These are phyloP conservation scores for Oreonectes daqikongensis DNA, from an alignment of 2,797 vertebrate genomes.

Conservation along the genomic window DNA sequence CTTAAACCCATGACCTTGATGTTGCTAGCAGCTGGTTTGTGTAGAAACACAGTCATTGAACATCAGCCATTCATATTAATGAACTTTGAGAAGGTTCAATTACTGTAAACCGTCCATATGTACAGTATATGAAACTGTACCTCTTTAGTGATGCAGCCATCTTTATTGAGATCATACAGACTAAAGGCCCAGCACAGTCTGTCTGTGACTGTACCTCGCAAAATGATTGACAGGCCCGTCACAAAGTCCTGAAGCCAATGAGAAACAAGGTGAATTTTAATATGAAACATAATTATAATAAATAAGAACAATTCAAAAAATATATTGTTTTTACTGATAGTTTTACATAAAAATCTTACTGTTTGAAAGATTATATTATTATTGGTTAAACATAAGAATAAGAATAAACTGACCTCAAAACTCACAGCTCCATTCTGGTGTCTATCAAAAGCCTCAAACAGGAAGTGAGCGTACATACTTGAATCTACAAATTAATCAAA, in stretches of 20 bases:
- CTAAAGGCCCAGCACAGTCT: constrained; percentile 98
- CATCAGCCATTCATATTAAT: too few species aligned
- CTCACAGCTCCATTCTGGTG: constrained; percentile 88
- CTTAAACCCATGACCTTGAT: too few species aligned
- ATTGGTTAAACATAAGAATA: neutral
- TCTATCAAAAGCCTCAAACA: constrained; percentile 95
- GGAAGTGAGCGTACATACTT: constrained; percentile 93
- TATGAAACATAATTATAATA: neutral
- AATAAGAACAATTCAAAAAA: neutral
- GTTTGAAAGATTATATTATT: too few species aligned
- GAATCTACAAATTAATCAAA: constrained; percentile 78
- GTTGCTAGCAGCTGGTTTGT: neutral
- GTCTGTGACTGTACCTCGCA: constrained; percentile 90
- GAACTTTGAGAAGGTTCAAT: too few species aligned
- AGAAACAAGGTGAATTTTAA: neutral
- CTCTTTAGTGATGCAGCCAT: constrained; percentile 98
- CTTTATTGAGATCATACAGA: constrained; percentile 96
- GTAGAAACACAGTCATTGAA: neutral
- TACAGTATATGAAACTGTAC: constrained; percentile 67
- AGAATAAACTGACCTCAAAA: constrained; percentile 85
- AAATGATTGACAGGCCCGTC: constrained; percentile 90
- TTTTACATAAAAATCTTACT: too few species aligned
- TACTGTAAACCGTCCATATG: neutral
- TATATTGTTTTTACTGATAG: neutral
- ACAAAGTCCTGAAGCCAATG: constrained; percentile 85